Evolutionary conservation across 53 echinoderm and acorn worm species (phyloP).

Genomic region (Crossaster papposus): DNA sequence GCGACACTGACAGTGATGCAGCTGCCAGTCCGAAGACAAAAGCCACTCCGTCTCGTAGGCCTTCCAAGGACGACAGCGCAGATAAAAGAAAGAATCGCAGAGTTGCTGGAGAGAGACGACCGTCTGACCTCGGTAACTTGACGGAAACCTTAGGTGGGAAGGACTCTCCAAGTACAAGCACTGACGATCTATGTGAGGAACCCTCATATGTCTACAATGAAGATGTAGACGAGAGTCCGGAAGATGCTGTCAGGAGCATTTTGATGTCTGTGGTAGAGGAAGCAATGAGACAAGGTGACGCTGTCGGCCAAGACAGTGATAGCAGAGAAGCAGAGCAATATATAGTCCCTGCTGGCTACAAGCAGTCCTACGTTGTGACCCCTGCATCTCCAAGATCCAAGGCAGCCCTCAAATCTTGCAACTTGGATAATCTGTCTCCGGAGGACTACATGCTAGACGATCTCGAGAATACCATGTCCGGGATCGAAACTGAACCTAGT

Average conservation of each 20-base stretch:
- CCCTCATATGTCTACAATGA: slow-evolving; percentile 95
- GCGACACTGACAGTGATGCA: slow-evolving; percentile 94
- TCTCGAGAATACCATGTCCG: slow-evolving; percentile 87
- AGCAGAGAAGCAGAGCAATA: neutral
- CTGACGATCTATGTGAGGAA: slow-evolving; percentile 87
- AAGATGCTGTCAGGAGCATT: slow-evolving; percentile 85
- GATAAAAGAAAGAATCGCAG: slow-evolving; percentile 51
- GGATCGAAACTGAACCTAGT: slow-evolving; percentile 74
- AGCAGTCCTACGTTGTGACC: slow-evolving; percentile 25
- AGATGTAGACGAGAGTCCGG: slow-evolving; percentile 83
- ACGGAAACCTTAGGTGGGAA: slow-evolving; percentile 20
- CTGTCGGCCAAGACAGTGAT: neutral
- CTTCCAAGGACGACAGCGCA: slow-evolving; percentile 48
- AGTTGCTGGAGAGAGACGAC: slow-evolving; percentile 6
- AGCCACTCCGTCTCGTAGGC: neutral
- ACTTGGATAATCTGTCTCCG: slow-evolving; percentile 52
- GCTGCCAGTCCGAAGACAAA: slow-evolving; percentile 37
- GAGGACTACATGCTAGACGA: slow-evolving; percentile 92
- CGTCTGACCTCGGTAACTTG: slow-evolving; percentile 32
- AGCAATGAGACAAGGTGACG: slow-evolving; percentile 75
- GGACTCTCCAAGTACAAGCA: slow-evolving; percentile 62
- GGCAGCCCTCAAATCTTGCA: slow-evolving; percentile 1
- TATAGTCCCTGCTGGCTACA: slow-evolving; percentile 7
- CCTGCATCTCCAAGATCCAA: slow-evolving; percentile 38
- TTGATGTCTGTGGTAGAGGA: slow-evolving; percentile 77